phyloP scores from a whole-genome alignment of 2,888 invertebrate species.

The Phaedon cochleariae region DNA sequence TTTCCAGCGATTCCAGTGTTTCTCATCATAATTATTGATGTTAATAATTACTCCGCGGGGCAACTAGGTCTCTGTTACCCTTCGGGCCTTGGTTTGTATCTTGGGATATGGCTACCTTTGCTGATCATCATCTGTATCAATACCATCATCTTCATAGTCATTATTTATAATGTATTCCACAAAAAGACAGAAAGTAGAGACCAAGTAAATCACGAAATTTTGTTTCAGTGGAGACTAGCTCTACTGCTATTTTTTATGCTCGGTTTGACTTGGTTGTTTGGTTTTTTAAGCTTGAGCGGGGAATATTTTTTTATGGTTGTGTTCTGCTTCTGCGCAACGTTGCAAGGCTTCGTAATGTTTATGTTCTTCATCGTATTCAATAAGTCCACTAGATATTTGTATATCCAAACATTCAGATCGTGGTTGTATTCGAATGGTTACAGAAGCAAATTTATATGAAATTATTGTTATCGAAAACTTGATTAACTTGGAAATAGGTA shows the following conservation, averaged over 20 bases:
- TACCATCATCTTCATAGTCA: conserved; percentile 67
- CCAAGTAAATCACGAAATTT: conserved; percentile 43
- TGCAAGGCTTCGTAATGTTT: conserved; percentile 70
- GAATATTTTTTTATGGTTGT: conserved; percentile 60
- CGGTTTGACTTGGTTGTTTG: conserved; percentile 70
- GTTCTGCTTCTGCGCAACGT: conserved; percentile 66
- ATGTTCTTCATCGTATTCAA: conserved; percentile 70
- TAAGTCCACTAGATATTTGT: conserved; percentile 67
- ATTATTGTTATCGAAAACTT: too few species aligned
- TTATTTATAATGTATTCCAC: conserved; percentile 66
- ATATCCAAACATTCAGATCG: conserved; percentile 46
- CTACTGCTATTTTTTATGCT: conserved; percentile 69
- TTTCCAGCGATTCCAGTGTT: conserved; percentile 66
- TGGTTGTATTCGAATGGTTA: conserved; percentile 46
- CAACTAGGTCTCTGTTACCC: conserved; percentile 65
- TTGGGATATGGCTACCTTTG: conserved; percentile 67
- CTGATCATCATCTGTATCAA: conserved; percentile 66
- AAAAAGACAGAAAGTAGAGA: conserved; percentile 51
- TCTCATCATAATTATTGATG: conserved; percentile 63
- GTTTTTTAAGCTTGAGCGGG: conserved; percentile 63
- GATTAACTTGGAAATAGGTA: too few species aligned
- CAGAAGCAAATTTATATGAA: conserved; percentile 9
- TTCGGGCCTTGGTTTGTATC: conserved; percentile 65
- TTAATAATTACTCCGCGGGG: conserved; percentile 63
- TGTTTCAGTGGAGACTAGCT: conserved; percentile 68